These are phyloP conservation scores for Apocrypta bakeri DNA, from an alignment of 1,140 invertebrate genomes.

Conservation along the genomic window DNA sequence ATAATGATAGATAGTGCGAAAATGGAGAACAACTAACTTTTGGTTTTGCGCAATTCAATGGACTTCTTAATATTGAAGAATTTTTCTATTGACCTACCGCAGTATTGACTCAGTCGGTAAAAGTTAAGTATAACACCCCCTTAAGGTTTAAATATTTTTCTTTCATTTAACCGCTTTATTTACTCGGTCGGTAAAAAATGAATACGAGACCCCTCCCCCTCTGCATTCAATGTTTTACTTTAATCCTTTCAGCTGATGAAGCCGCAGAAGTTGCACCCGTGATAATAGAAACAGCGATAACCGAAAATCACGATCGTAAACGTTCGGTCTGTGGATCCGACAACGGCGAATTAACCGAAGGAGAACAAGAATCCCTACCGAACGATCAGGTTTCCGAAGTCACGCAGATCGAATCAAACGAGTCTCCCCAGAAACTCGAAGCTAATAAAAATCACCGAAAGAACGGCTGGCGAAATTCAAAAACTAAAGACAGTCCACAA, in stretches of 20 bases:
- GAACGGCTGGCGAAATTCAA: background rate
- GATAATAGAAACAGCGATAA: constrained; percentile 4
- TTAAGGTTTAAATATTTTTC: too few species aligned
- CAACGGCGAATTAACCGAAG: constrained; percentile 57
- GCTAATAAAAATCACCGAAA: background rate
- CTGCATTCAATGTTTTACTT: too few species aligned
- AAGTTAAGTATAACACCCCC: too few species aligned
- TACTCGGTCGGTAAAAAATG: too few species aligned
- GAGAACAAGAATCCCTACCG: constrained; percentile 56
- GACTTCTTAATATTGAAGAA: too few species aligned
- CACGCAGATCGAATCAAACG: background rate
- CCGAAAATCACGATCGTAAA: background rate
- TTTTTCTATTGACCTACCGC: too few species aligned
- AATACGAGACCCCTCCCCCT: too few species aligned
- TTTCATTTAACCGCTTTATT: too few species aligned
- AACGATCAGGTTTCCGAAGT: constrained; percentile 45
- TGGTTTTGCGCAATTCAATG: too few species aligned
- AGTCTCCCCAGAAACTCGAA: background rate
- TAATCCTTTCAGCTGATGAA: background rate
- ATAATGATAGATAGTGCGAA: background rate
- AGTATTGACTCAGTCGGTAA: too few species aligned
- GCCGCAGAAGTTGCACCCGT: background rate
- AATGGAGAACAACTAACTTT: too few species aligned
- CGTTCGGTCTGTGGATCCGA: constrained; percentile 31
- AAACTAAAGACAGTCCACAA: constrained; percentile 37